Percentiles rank a stretch among this genome's conserved stretches.
Conservation (phyloP, 1,140 invertebrate genomes). For the Scaptodrosophila lebanonensis region DNA sequence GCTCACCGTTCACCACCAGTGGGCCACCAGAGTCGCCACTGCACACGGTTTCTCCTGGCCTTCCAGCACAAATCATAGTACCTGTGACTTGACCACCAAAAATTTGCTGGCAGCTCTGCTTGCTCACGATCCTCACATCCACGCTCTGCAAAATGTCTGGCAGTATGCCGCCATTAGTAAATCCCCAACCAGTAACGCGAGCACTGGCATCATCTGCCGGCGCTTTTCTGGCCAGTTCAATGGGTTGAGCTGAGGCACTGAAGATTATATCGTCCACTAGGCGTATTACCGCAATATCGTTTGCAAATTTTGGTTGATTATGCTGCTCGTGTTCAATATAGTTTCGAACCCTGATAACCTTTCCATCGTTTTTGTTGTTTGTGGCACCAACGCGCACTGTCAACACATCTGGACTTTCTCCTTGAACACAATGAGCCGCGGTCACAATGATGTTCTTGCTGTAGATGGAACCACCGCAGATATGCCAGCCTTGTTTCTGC, state of each 20-base stretch:
- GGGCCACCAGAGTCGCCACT: conserved; percentile 77
- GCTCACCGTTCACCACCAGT: conserved; percentile 45
- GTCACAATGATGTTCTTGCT: conserved; percentile 77
- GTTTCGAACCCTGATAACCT: neutral
- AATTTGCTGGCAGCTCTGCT: conserved; percentile 6
- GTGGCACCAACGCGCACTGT: conserved; percentile 26
- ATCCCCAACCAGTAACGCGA: too few relatives aligned
- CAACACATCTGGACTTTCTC: fast-evolving
- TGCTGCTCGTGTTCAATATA: neutral
- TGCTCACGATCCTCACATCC: neutral
- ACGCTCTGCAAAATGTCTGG: neutral
- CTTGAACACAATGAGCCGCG: conserved; percentile 79
- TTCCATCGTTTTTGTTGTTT: neutral
- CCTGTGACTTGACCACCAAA: neutral
- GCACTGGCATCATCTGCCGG: too few relatives aligned
- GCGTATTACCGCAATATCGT: conserved; percentile 15
- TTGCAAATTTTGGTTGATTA: neutral
- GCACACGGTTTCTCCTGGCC: conserved; percentile 4
- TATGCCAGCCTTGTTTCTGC: conserved; percentile 58
- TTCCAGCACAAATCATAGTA: conserved; percentile 72
- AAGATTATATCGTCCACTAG: too few relatives aligned
- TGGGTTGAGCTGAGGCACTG: too few relatives aligned
- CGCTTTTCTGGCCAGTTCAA: too few relatives aligned
- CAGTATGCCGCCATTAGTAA: too few relatives aligned
- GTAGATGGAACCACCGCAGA: conserved; percentile 80